A percentile compares a stretch with the other conserved stretches of the same genome.
phyloP scores from a whole-genome alignment of 2,888 invertebrate genomes.

The Taenaris catops region DNA sequence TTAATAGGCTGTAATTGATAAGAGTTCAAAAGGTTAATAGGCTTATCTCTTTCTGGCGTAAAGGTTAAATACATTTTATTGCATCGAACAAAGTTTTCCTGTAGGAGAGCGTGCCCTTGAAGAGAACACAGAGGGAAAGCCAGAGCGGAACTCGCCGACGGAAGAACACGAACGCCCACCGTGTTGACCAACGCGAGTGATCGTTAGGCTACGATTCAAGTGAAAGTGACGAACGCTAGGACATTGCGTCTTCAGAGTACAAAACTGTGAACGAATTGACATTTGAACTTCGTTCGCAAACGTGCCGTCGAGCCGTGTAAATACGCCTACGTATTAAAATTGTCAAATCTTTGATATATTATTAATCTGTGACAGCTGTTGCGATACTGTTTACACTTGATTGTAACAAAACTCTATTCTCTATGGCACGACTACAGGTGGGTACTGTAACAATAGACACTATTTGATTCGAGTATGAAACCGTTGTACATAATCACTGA shows the following conservation, averaged over 20 bases:
- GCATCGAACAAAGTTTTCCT: too few relatives aligned
- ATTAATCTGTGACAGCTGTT: conserved; percentile 11
- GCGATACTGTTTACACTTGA: neutral
- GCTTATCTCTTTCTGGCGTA: too few relatives aligned
- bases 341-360: conserved; percentile 15
- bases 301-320: conserved; percentile 35
- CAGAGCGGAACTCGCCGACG: conserved; percentile 30
- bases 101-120: conserved; percentile 26
- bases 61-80: too few relatives aligned
- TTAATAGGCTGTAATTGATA: too few relatives aligned
- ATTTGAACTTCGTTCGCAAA: conserved; percentile 19
- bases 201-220: conserved; percentile 42
- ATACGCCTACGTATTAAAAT: conserved; percentile 28
- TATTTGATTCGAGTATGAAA: too few relatives aligned
- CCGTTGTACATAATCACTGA: conserved; percentile 72
- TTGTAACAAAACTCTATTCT: conserved; percentile 3
- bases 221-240: conserved; percentile 54
- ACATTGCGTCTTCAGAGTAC: conserved; percentile 54
- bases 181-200: conserved; percentile 65
- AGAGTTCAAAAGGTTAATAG: too few relatives aligned
- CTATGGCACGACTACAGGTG: conserved; percentile 5
- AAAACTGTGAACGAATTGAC: conserved; percentile 37
- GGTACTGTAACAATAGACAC: conserved; percentile 1
- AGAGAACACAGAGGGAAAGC: conserved; percentile 25
- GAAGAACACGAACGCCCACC: conserved; percentile 39